Evolutionary conservation across 2,797 vertebrate genomes (phyloP), one percentile per base, ranked within the genome.

Genomic region (Glossophaga mutica): DNA sequence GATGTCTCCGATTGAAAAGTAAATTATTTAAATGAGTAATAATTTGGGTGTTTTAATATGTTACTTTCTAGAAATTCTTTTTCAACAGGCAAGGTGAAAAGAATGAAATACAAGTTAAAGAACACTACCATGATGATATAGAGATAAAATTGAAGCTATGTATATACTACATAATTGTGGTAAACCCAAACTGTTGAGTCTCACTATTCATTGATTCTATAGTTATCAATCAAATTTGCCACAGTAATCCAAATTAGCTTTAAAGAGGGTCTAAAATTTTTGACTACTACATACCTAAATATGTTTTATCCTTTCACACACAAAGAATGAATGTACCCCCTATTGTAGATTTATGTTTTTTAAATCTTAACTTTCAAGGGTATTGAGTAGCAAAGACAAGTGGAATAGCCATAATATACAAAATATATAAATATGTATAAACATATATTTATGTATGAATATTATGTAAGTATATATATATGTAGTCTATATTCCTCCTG

Each of bases 21-120:
- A 95, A 98, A 97, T 97, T 96, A 97, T 96, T 97, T 97, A 97
- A 95, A 96, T 97, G 91, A 95, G 89, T 81, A 96, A 95, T 76
- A 78, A 65, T 93, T 50, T 2, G 18, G 42, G 26, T 2, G 70
- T 94, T 88, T 67, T 57, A 86, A 96, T 96, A 93, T 81, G 57
- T 32, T 97, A 89, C 86, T 90, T 96, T 96, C 86, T 91, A 96
- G 87, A 96, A 94, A 37, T 32, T 83, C 88, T 76, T 87, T 90
- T 74, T 92, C 78, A 97, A 39, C 59, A 73, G 73, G 22, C 50
- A 95, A 70, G n/a, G 77, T 52, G 52, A 93, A 91, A 84, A 78
- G 65, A 87, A 95, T 93, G 50, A 48, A 62, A 74, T 48, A 87
- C 85, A 57, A 59, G n/a, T 71, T 79, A 48, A 16, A 93, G 6